Base-by-base conservation (phyloP, 2,888 invertebrate species). In the Caenorhabditis plicata region DNA sequence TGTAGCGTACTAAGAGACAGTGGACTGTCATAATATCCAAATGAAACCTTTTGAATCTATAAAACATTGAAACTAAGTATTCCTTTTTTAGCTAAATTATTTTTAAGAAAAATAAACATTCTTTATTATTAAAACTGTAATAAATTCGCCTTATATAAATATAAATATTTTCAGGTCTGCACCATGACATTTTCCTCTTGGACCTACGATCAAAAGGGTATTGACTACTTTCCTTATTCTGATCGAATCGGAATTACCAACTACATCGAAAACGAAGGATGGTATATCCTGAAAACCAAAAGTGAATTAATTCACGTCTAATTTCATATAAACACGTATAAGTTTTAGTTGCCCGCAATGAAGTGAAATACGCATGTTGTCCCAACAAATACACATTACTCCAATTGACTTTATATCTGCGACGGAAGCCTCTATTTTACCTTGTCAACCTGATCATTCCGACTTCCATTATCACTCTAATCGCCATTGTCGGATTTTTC, bases 401-500 rank as follows among this genome's bases (percentile, higher is more conserved):
- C 22, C 62, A 71, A 39, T 44, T 80, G 60, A 75, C 74, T 31
- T 62, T 81, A 32, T 71, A 64, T 52, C 53, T 80, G 32, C 36
- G 72, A 36, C 46, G 80, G 20, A 81, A 80, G 50, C 81, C 80
- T 9, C 57, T 80, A 5, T 80, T 80, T 62, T 80, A 81, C 52
- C 49, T 80, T 35, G 73, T 80, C 40, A 80, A 80, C 50, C 56
- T 80, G 19, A 80, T 80, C 53, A 77, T 80, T 41, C 80, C 80
- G n/a, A 79, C 79, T 8, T 68, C 73, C 5, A 78, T 78, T 54
- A 78, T 78, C 55, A 78, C 78, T 4, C 64, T 78, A 15, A 78
- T 79, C 39, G 78, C 78, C 23, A 78, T 78, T 41, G 79, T 78
- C 27, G 78, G 78, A 36, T 83, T 83, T 69, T 83, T 83, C 79